Evolutionary conservation across 2,797 vertebrate species (phyloP), one percentile per base, ranked within the genome.

Genomic region (Acrossocheilus fasciatus): DNA sequence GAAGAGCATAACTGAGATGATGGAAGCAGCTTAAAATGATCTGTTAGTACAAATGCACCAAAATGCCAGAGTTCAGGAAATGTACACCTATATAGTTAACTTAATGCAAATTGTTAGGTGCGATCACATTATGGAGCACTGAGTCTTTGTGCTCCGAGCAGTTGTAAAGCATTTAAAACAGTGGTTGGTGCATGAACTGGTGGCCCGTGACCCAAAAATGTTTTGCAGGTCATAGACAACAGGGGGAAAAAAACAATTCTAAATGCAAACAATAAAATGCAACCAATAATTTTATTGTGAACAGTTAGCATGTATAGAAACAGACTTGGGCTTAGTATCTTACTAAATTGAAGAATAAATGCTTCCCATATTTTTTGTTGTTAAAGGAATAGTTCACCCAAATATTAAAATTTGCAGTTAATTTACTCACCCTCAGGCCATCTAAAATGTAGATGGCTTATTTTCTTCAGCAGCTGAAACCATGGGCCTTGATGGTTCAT

Each of bases 1-100:
- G 20, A 66, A 76, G 30, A 26, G 14, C 10, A 41, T 66, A 76
- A 50, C 59, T 84, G 45, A 84, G 73, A 75, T 50, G n/a, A 50
- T 76, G n/a, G 20, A 76, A 52, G 43, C 15, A 77, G 20, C 34
- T 41, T 26, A 15, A 77, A 76, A 84, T 36, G 0, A 23, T 72
- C 34, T 70, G 47, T 54, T 52, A 45, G 34, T 66, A 66, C 41
- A 66, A 15, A 11, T 15, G 1, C 6, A 34, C 26, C 20, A 26
- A 52, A 54, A 41, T 2, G 23, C 4, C 66, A 72, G 47, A 70
- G 34, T 82, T 82, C 3, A 20, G n/a, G 30, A 62, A 26, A 79
- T 57, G 59, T 41, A 15, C 34, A 45, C 34, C 43, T 47, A 36
- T 68, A 50, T 12, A 75, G 3, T 41, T 41, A 41, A 64, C 45